These are phyloP conservation scores for Nephrotoma flavescens DNA, from an alignment of 2,888 invertebrate genomes.

Conservation along the genomic window DNA sequence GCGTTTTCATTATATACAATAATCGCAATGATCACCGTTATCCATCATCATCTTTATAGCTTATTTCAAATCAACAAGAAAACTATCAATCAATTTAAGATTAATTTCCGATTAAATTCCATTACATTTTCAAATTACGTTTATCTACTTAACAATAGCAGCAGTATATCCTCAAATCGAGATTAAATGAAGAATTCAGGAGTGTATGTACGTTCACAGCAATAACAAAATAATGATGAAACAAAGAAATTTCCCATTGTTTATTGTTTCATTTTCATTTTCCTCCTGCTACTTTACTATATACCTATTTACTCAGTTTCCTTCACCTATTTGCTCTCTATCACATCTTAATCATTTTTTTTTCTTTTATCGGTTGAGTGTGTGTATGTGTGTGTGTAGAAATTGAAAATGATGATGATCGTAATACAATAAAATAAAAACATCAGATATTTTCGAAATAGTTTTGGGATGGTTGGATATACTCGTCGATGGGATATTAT, in stretches of 20 bases:
- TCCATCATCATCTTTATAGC: background rate
- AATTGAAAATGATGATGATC: background rate
- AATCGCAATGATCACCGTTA: background rate
- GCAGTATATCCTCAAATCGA: background rate
- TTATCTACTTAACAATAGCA: background rate
- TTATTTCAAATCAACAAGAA: background rate
- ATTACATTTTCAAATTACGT: background rate
- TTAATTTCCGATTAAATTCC: background rate
- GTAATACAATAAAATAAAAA: background rate
- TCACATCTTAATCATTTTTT: background rate
- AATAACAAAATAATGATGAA: background rate
- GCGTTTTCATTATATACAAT: too few relatives aligned
- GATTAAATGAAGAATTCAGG: background rate
- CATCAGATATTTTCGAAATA: background rate
- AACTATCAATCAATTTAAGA: background rate
- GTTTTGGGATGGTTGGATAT: background rate
- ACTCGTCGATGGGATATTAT: background rate
- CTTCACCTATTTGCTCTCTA: background rate
- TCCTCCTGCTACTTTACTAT: background rate
- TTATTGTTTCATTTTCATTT: background rate
- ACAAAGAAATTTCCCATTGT: background rate
- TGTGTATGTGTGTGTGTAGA: background rate
- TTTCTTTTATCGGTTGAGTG: background rate
- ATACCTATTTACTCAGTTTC: background rate
- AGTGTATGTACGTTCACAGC: background rate